These are phyloP conservation scores for Agriopis aurantiaria DNA, from an alignment of 2,888 invertebrate genomes.

Conservation along the genomic window DNA sequence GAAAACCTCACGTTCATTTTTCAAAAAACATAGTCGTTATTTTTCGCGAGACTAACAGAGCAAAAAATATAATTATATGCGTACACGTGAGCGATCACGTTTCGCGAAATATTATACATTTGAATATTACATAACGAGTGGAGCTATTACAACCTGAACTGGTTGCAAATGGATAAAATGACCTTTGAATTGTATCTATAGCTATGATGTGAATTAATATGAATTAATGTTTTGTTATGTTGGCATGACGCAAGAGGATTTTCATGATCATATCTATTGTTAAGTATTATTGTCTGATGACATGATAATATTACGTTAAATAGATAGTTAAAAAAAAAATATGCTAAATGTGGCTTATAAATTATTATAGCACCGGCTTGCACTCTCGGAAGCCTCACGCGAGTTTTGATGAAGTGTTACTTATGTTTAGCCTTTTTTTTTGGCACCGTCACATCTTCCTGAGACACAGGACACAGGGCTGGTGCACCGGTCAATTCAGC, in stretches of 20 bases:
- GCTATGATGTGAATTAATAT: background rate
- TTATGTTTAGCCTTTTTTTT: no score
- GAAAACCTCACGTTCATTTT: background rate
- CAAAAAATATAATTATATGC: constrained; percentile 11
- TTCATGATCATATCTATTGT: background rate
- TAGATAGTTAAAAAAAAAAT: no score
- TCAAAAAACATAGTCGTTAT: background rate
- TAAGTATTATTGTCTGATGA: background rate
- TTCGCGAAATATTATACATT: constrained; percentile 28
- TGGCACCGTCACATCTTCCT: no score
- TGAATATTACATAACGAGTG: constrained; percentile 29
- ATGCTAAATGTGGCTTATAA: no score
- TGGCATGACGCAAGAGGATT: constrained; percentile 15
- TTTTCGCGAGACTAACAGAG: background rate
- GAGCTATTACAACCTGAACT: constrained; percentile 17
- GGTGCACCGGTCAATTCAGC: no score
- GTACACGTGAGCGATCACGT: constrained; percentile 32
- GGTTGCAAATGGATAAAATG: constrained; percentile 26
- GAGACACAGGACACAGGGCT: no score
- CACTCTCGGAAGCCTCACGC: no score
- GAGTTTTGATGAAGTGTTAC: no score
- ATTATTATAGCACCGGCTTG: no score
- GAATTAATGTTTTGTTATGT: constrained; percentile 6
- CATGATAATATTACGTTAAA: background rate
- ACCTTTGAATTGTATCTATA: constrained; percentile 25